Percentiles rank a stretch among this genome's conserved stretches.
Evolutionary conservation across 2,888 invertebrate species (phyloP).

Genomic region (Tipula unca): DNA sequence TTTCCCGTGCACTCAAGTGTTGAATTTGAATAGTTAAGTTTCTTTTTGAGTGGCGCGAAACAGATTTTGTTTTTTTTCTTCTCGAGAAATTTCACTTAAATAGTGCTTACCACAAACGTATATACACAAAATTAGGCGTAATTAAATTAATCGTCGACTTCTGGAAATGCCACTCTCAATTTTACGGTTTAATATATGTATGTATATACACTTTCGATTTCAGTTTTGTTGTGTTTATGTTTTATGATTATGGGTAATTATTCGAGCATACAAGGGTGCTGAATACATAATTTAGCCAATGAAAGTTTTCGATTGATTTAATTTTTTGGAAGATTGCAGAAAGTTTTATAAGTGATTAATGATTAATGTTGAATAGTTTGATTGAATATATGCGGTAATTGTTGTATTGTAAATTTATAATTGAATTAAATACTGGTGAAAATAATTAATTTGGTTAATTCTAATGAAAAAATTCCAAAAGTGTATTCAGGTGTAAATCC

Average conservation of each 20-base stretch:
- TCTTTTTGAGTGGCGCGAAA: not conserved
- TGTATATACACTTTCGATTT: not conserved
- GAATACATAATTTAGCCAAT: not conserved
- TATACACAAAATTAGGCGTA: not conserved
- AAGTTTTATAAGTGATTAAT: not conserved
- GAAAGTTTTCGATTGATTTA: not conserved
- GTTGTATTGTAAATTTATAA: not conserved
- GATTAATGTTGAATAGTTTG: not conserved
- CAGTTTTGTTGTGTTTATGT: not conserved
- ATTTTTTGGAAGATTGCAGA: not conserved
- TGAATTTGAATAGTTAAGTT: not conserved
- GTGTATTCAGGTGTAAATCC: not conserved
- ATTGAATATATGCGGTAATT: not conserved
- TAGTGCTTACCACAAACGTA: not conserved
- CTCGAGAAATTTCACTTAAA: not conserved
- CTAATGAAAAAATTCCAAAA: not conserved
- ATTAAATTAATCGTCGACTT: not conserved
- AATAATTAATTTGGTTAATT: not conserved
- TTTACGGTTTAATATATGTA: not conserved
- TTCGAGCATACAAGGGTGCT: not conserved
- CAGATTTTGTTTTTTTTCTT: not conserved
- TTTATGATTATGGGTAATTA: not conserved
- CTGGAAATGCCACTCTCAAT: not conserved
- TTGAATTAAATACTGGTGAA: not conserved
- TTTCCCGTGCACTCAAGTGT: not conserved